Evolutionary conservation across 2,113 vertebrate species (phyloP), one percentile per base, ranked within the genome.

Genomic region (Ptychochromis oligacanthus): DNA sequence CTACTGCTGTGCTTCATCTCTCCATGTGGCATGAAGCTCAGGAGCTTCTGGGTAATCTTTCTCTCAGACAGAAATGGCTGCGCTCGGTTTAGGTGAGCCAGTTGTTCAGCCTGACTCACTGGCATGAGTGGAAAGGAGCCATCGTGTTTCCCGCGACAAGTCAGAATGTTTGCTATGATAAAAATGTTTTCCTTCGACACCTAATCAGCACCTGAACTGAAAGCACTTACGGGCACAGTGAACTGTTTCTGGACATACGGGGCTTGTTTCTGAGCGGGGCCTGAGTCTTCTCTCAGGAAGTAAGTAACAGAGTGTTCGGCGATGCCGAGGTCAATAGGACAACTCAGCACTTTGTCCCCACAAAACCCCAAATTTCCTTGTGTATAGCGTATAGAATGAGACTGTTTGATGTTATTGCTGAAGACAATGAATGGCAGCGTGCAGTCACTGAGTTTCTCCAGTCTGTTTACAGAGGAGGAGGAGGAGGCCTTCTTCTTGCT

Each of bases 391-490:
- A 20, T 49, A n/a, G 64, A 87, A 36, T 87, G 75, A 93, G 85
- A 83, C 81, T 77, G 85, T 87, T 87, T 75, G 65, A 55, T 77
- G 77, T 80, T 82, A 82, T 82, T 93, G 93, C 92, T 93, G 59
- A 94, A 91, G 94, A 94, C 93, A 93, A 94, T 95, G 90, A 93
- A 90, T 59, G 88, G 57, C 83, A 83, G 65, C 15, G 77, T 83
- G 88, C 85, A 81, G 91, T 81, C 70, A 65, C 43, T 78, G 40
- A 80, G 57, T 76, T 54, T 54, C 77, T 83, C 56, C 7, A 31
- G 18, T 77, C 56, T 90, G 89, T 94, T 94, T 93, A 92, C 92
- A 93, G 80, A 26, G 60, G 76, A 84, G 85, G 75, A 78, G 46
- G 65, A 67, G 52, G 54, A 54, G 17, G 10, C 14, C 72, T 10